Percentiles rank a stretch among this genome's conserved stretches.
These are phyloP conservation scores for Drosophila bocki DNA, from an alignment of 1,140 invertebrate species.

Conservation along the genomic window DNA sequence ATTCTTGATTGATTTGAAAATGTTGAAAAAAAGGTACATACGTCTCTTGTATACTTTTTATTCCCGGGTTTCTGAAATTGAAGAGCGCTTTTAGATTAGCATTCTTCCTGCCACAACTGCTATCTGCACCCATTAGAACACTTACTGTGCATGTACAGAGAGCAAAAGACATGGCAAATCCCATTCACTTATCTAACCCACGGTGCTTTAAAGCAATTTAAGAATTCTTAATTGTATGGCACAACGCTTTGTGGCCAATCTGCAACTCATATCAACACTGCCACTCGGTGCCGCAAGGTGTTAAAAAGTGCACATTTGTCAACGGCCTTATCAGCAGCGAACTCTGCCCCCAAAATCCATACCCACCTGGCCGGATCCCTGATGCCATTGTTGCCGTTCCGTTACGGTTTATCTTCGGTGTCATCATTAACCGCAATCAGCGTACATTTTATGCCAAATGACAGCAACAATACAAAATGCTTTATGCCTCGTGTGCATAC, in stretches of 20 bases:
- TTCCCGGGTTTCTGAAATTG: no score
- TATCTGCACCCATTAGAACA: constrained; percentile 1
- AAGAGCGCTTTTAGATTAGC: background rate
- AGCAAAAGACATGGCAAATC: background rate
- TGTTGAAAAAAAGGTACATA: no score
- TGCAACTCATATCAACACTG: constrained; percentile 20
- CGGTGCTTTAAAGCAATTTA: constrained; percentile 18
- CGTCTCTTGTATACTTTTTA: no score
- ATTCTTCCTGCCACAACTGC: no score
- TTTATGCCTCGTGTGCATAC: constrained; percentile 58
- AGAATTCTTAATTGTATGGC: constrained; percentile 48
- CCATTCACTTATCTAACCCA: background rate
- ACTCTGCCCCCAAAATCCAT: constrained; percentile 10
- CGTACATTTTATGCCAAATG: constrained; percentile 66
- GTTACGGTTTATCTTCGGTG: constrained; percentile 60
- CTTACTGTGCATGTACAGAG: background rate
- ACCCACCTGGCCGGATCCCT: constrained; percentile 1
- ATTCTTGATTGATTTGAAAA: background rate
- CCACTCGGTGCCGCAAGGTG: constrained; percentile 37
- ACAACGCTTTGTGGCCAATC: constrained; percentile 21
- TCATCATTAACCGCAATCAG: constrained; percentile 81
- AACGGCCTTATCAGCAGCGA: constrained; percentile 42
- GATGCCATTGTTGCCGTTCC: constrained; percentile 24
- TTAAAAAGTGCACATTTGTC: constrained; percentile 61
- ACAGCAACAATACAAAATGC: constrained; percentile 68